These are phyloP conservation scores for Catocala sponsa DNA, from an alignment of 2,888 invertebrate species.

Conservation along the genomic window DNA sequence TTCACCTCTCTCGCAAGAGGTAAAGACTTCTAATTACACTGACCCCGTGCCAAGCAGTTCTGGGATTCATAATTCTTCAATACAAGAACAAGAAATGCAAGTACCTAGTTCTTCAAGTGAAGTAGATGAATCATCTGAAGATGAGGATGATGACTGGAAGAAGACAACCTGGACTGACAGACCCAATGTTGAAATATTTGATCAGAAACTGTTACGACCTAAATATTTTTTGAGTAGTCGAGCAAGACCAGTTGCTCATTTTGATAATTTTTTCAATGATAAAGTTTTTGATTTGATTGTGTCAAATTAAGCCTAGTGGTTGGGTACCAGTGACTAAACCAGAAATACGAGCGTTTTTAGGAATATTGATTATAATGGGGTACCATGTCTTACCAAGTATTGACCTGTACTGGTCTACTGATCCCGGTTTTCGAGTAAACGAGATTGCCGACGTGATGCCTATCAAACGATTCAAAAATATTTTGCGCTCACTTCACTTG, in stretches of 20 bases:
- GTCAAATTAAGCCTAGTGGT: slow-evolving; percentile 9
- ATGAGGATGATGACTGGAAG: slow-evolving; percentile 21
- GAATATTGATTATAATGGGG: slow-evolving; percentile 18
- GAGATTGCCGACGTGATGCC: slow-evolving; percentile 14
- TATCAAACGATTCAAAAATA: slow-evolving; percentile 12
- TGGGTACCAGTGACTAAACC: slow-evolving; percentile 5
- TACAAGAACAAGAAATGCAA: slow-evolving; percentile 13
- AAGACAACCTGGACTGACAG: slow-evolving; percentile 18
- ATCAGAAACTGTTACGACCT: slow-evolving; percentile 16
- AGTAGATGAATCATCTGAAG: slow-evolving; percentile 19
- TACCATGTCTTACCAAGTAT: slow-evolving; percentile 12
- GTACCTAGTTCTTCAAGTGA: slow-evolving; percentile 21
- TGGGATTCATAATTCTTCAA: slow-evolving; percentile 13
- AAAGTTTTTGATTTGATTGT: slow-evolving; percentile 12
- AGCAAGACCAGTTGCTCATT: slow-evolving; percentile 18
- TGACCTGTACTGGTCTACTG: slow-evolving; percentile 15
- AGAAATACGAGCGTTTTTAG: slow-evolving; percentile 16
- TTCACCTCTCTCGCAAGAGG: slow-evolving; percentile 17
- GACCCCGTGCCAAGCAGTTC: slow-evolving; percentile 12
- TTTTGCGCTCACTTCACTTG: slow-evolving; percentile 13
- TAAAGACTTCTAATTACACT: slow-evolving; percentile 15
- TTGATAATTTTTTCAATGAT: slow-evolving; percentile 17
- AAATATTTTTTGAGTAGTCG: slow-evolving; percentile 14
- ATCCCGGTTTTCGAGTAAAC: slow-evolving; percentile 11
- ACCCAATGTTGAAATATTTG: slow-evolving; percentile 14